phyloP scores from a whole-genome alignment of 2,888 invertebrate species.

The Zaprionus obscuricornis region DNA sequence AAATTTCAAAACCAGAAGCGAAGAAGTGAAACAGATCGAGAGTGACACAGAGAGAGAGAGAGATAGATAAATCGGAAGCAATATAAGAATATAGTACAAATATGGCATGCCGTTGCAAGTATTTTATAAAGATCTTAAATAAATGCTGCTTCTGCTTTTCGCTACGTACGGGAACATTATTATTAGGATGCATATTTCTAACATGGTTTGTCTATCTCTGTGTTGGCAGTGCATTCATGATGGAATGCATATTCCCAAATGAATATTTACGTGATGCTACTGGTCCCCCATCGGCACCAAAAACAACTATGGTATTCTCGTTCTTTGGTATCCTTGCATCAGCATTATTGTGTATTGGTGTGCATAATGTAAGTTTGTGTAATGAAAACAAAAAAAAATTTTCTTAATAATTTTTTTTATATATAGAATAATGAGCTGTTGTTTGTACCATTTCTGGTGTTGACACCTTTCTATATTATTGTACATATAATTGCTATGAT shows the following conservation, averaged over 20 bases:
- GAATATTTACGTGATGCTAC: conserved; percentile 37
- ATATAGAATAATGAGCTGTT: conserved; percentile 63
- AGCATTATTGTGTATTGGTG: conserved; percentile 55
- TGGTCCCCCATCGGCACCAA: conserved; percentile 47
- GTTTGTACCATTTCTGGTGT: conserved; percentile 51
- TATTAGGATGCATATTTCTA: conserved; percentile 59
- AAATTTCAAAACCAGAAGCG: too few species aligned
- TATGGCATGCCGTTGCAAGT: conserved; percentile 63
- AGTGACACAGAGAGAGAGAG: too few species aligned
- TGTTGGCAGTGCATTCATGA: conserved; percentile 58
- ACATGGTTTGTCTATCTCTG: conserved; percentile 57
- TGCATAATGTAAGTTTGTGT: conserved; percentile 63
- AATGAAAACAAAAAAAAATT: background rate
- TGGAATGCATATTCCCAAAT: conserved; percentile 60
- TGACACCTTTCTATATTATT: conserved; percentile 46
- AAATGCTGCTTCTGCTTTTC: conserved; percentile 54
- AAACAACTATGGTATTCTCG: conserved; percentile 59
- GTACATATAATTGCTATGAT: conserved; percentile 44
- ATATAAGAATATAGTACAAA: too few species aligned
- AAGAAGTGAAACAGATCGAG: too few species aligned
- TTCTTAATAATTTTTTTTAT: background rate
- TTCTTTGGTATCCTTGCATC: conserved; percentile 53
- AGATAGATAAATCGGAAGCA: too few species aligned
- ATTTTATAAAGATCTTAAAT: conserved; percentile 38
- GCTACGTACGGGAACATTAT: conserved; percentile 45